A percentile compares a stretch with the other conserved stretches of the same genome.
These are phyloP conservation scores for Hyppa rectilinea DNA, from an alignment of 2,888 invertebrate genomes.

Conservation along the genomic window DNA sequence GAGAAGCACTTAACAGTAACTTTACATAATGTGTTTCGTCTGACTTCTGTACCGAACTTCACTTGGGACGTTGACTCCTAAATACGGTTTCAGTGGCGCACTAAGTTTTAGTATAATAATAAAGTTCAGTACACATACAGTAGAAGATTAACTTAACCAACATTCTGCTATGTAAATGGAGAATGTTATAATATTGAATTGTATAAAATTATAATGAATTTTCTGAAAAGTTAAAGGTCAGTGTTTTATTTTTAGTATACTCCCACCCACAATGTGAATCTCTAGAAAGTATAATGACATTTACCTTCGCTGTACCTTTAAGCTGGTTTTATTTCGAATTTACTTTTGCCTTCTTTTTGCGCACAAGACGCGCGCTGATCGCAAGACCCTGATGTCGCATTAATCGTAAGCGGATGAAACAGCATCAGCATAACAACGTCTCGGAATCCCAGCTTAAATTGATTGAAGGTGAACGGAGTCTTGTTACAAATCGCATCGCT, in stretches of 20 bases:
- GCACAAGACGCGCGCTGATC: background rate
- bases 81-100: slow-evolving; percentile 44
- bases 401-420: slow-evolving; percentile 54
- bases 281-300: background rate
- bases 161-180: slow-evolving; percentile 9
- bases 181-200: slow-evolving; percentile 3
- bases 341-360: slow-evolving; percentile 12
- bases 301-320: background rate
- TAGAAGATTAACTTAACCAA: slow-evolving; percentile 13
- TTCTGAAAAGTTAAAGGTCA: background rate
- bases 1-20: slow-evolving; percentile 39
- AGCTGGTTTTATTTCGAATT: slow-evolving; percentile 32
- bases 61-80: slow-evolving; percentile 53
- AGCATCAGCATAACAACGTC: slow-evolving; percentile 31
- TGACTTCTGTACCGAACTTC: slow-evolving; percentile 38
- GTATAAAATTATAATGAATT: slow-evolving; percentile 1
- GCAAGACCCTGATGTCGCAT: slow-evolving; percentile 24
- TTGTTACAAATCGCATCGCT: slow-evolving; percentile 70
- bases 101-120: slow-evolving; percentile 33
- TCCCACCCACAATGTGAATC: background rate
- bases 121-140: slow-evolving; percentile 15
- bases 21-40: slow-evolving; percentile 54
- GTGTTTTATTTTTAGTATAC: background rate
- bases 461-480: slow-evolving; percentile 53
- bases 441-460: slow-evolving; percentile 44